Evolutionary conservation across 2,113 vertebrate genomes (phyloP), one percentile per base, ranked within the genome.

Genomic region (Dromas ardeola): DNA sequence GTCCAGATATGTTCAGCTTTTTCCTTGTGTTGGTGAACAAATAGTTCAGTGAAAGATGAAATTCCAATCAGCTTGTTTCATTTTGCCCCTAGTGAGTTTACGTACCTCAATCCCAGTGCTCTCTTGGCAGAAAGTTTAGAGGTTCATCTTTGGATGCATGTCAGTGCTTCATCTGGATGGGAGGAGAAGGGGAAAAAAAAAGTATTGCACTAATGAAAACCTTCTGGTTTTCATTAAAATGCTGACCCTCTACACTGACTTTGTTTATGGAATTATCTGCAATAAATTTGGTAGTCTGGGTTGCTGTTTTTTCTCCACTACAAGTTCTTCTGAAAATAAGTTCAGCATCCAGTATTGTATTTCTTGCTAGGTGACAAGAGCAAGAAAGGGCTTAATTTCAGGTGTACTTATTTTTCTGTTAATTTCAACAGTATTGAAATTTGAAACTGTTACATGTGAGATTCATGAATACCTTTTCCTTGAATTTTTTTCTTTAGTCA

Each of bases 41-140:
- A 81, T 71, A 79, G 95, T 95, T 94, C 84, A 82, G 73, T 78
- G 95, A 92, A 90, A 87, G 91, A 81, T 95, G 86, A 67, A 86
- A 95, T 92, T 97, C 92, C 83, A 56, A 17, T 93, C 87, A 79
- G 82, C 71, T 96, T 97, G 80, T 85, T 94, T 96, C 82, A 92
- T 87, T 97, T 91, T 96, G 79, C 56, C 92, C 79, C 90, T 70
- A 42, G 91, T 93, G 93, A 95, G 47, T 84, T 95, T 96, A 85
- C 59, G 17, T 97, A 93, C 77, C 82, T 61, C 42, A 84, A 77
- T 69, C 55, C 70, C 95, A 89, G 59, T 47, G 63, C 55, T 93
- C 40, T 95, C 82, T 97, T 96, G 83, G 95, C 96, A 94, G 81
- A 93, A 94, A n/a, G 58, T 67, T 82, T 15, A 52, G 83, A 92